Base-by-base conservation (phyloP, 30 jellyfish, hydroid and myxozoan genomes). In the Aurelia coerulea region DNA sequence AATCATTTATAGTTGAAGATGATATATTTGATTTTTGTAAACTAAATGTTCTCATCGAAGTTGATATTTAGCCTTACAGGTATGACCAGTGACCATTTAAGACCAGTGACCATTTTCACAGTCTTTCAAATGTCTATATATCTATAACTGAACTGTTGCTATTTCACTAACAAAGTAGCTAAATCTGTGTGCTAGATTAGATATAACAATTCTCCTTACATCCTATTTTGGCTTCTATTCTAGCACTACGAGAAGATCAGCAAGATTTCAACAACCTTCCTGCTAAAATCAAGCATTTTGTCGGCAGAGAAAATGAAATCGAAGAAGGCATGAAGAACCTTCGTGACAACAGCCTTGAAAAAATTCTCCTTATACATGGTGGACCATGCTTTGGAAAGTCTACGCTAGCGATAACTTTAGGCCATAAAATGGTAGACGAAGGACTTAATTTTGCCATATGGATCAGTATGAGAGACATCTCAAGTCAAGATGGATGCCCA, bases 371-470 rank as follows among this genome's bases (percentile, higher is more conserved):
- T 14, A 53, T 75, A 9, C 16, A 62, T 31, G 85, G 85, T 4
- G 85, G 85, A 7, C 85, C 85, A 5, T 75, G 85, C 85, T 51
- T 12, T 50, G 85, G 85, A 1, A 75, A 75, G 33, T 17, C 85
- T 12, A 17, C 85, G 2, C 42, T 75, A 1, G 85, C 85, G 1
- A 75, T 16, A 23, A 35, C n/a, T 8, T 60, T 75, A 13, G 85
- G 85, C 34, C 85, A 75, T 37, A 54, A 17, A 23, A 18, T 75
- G 73, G 14, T 46, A 46, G 85, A 54, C 15, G 58, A 75, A 75
- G 34, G n/a, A 29, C 74, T 23, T 19, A 75, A 75, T 60, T 75
- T 51, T 46, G 74, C 39, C 16, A 75, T 75, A 51, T 75, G 85
- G 85, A 53, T 75, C 34, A 75, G 62, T 54, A 75, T 75, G 85